Conservation (phyloP, 1,140 invertebrate species). For the Apis florea region DNA sequence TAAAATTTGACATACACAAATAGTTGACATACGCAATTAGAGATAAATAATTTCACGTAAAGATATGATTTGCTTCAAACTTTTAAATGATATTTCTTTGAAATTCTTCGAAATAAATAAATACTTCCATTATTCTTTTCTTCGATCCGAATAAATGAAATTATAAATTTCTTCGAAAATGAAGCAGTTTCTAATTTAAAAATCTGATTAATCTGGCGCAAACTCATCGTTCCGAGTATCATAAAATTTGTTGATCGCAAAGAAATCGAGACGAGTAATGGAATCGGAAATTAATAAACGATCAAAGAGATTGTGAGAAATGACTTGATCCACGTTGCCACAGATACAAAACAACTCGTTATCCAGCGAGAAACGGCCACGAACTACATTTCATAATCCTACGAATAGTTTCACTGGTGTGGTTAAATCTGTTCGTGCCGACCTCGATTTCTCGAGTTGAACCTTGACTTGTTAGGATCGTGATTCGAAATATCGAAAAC, state of each 20-base stretch:
- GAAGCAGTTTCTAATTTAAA: background rate
- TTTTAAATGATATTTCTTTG: too few relatives aligned
- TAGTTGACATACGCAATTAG: background rate
- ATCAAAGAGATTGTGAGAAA: background rate
- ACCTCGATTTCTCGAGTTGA: constrained; percentile 53
- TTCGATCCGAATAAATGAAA: background rate
- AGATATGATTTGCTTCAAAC: too few relatives aligned
- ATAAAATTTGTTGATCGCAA: background rate
- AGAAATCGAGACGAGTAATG: background rate
- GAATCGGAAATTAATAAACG: background rate
- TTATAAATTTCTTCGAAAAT: background rate
- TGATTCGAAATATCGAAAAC: constrained; percentile 21
- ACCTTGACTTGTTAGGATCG: constrained; percentile 51
- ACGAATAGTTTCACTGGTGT: constrained; percentile 51
- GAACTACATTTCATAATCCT: constrained; percentile 49
- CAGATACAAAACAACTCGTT: background rate
- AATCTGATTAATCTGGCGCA: background rate
- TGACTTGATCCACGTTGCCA: background rate
- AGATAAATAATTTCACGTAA: background rate
- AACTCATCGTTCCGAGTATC: background rate
- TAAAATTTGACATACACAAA: background rate
- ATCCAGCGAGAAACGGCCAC: constrained; percentile 23
- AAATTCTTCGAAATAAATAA: too few relatives aligned
- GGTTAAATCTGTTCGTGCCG: constrained; percentile 47
- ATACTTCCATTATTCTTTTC: too few relatives aligned